These are phyloP conservation scores for Zeus faber DNA, from an alignment of 2,113 vertebrate genomes.

Conservation along the genomic window DNA sequence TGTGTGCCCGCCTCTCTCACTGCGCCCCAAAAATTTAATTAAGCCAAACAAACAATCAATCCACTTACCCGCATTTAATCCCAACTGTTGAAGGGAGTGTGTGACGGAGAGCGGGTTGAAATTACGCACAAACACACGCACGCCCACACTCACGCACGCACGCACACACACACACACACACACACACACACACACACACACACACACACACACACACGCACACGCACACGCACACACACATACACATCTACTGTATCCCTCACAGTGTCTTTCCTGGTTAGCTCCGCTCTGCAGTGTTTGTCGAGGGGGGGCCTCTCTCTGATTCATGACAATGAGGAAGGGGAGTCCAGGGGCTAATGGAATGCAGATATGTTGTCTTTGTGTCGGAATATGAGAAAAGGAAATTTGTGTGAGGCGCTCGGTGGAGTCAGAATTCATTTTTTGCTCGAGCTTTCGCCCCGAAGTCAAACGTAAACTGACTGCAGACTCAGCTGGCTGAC, in stretches of 20 bases:
- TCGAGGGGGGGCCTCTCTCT: constrained; percentile 58
- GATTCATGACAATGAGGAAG: constrained; percentile 66
- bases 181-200: too few relatives aligned
- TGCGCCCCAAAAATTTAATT: too few relatives aligned
- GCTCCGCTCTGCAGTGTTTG: constrained; percentile 39
- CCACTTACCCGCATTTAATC: too few relatives aligned
- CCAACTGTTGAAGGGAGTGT: too few relatives aligned
- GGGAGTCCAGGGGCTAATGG: constrained; percentile 65
- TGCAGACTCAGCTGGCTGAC: constrained; percentile 77
- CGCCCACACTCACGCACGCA: too few relatives aligned
- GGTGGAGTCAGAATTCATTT: constrained; percentile 74
- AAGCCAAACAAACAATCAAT: too few relatives aligned
- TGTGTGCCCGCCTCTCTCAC: too few relatives aligned
- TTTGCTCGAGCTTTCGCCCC: constrained; percentile 75
- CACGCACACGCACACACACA: neutral
- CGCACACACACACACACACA: too few relatives aligned
- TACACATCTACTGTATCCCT: neutral
- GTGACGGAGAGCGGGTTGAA: too few relatives aligned
- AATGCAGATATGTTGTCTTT: constrained; percentile 66
- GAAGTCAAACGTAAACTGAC: constrained; percentile 74
- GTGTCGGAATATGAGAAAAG: constrained; percentile 75
- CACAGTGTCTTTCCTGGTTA: neutral
- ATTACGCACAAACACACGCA: neutral
- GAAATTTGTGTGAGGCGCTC: constrained; percentile 72
- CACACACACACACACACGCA: neutral